phyloP scores from a whole-genome alignment of 2,797 vertebrate species.

The Sebastes matsubarae region DNA sequence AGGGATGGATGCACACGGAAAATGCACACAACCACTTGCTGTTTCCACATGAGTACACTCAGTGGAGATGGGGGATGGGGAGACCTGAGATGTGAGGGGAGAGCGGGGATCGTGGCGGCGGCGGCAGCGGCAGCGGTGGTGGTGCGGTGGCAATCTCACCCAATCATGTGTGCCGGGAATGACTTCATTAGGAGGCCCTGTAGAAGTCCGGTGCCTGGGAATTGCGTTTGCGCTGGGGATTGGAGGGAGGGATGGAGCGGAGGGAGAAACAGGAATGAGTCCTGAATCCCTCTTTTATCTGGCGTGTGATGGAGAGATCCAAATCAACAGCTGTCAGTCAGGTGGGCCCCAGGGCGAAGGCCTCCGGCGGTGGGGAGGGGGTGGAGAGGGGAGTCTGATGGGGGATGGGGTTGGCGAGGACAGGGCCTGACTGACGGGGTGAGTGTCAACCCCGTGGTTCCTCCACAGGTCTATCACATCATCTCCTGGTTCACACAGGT shows the following conservation, averaged over 20 bases:
- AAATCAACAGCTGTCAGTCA: slow-evolving; percentile 80
- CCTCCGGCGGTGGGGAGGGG: slow-evolving; percentile 46
- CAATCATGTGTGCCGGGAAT: slow-evolving; percentile 77
- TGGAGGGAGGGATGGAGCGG: slow-evolving; percentile 25
- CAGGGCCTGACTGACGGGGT: slow-evolving; percentile 59
- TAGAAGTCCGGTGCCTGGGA: slow-evolving; percentile 61
- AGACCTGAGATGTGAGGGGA: slow-evolving; percentile 22
- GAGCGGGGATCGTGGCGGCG: not conserved
- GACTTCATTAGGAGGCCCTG: slow-evolving; percentile 75
- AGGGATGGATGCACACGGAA: slow-evolving; percentile 30
- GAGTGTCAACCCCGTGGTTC: slow-evolving; percentile 36
- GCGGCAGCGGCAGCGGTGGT: not conserved
- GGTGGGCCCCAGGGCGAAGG: slow-evolving; percentile 66
- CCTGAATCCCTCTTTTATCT: slow-evolving; percentile 75
- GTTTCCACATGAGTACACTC: slow-evolving; percentile 69
- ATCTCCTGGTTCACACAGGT: slow-evolving; percentile 11
- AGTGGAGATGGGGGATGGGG: slow-evolving; percentile 47
- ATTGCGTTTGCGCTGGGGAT: slow-evolving; percentile 58
- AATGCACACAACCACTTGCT: slow-evolving; percentile 60
- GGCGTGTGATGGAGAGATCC: slow-evolving; percentile 73
- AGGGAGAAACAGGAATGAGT: slow-evolving; percentile 59
- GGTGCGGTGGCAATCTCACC: slow-evolving; percentile 64
- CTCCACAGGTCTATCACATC: slow-evolving; percentile 44
- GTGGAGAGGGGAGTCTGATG: slow-evolving; percentile 4
- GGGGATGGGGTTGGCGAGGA: not conserved